Percentiles rank a stretch among this genome's conserved stretches.
These are phyloP conservation scores for Eucera pruinosa DNA, from an alignment of 2,888 invertebrate species.

Conservation along the genomic window DNA sequence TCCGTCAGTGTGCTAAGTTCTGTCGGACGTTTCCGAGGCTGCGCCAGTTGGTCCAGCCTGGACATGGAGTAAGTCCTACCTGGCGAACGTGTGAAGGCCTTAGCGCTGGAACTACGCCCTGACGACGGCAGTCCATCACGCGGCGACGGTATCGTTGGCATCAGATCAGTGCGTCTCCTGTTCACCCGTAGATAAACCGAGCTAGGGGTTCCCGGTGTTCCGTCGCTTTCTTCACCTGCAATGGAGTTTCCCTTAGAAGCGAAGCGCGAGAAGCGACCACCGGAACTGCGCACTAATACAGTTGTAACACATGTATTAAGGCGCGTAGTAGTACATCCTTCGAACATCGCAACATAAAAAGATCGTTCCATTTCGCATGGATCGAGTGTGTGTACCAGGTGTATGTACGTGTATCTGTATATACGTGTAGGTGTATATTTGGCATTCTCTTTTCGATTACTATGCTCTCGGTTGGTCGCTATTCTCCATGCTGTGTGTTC, in stretches of 20 bases:
- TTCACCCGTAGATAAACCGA: conserved; percentile 92
- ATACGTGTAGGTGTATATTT: neutral
- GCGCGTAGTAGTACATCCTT: conserved; percentile 32
- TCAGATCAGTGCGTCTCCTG: conserved; percentile 94
- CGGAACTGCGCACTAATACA: conserved; percentile 45
- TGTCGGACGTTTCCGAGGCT: conserved; percentile 87
- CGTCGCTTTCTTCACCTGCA: conserved; percentile 82
- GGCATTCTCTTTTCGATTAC: conserved; percentile 10
- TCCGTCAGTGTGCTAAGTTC: conserved; percentile 79
- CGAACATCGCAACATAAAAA: conserved; percentile 30
- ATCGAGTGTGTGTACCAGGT: neutral
- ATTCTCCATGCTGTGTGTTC: conserved; percentile 28
- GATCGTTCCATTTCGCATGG: conserved; percentile 14
- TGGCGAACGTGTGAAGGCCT: conserved; percentile 86
- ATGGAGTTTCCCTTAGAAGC: conserved; percentile 76
- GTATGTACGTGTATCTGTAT: neutral
- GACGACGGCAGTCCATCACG: conserved; percentile 85
- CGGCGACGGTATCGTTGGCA: conserved; percentile 93
- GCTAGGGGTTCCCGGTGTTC: conserved; percentile 80
- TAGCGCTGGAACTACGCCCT: conserved; percentile 80
- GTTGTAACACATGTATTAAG: conserved; percentile 7
- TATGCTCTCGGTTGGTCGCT: neutral
- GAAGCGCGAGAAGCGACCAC: conserved; percentile 44
- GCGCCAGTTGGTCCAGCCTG: conserved; percentile 93
- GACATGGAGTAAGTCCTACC: conserved; percentile 98